Evolutionary conservation across 2,888 invertebrate species (phyloP).

Genomic region (Hedya salicella): DNA sequence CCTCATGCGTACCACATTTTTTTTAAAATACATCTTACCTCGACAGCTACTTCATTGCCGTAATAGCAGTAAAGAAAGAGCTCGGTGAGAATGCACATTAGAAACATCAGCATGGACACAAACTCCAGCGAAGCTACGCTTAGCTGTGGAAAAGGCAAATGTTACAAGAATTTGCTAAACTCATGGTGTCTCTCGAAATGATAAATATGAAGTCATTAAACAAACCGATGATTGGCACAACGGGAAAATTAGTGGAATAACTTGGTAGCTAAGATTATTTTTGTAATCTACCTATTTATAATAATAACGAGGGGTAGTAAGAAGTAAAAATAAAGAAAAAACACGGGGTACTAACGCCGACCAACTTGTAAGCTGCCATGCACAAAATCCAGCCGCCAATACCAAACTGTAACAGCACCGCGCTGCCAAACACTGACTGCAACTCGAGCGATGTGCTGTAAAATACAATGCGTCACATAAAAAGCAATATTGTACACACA

Average conservation of each 20-base stretch:
- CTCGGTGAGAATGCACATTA: conserved; percentile 82
- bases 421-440: conserved; percentile 68
- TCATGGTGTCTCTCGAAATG: too few relatives aligned
- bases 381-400: conserved; percentile 79
- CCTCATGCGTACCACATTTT: too few relatives aligned
- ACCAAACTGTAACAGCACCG: conserved; percentile 72
- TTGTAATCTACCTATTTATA: too few relatives aligned
- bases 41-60: conserved; percentile 83
- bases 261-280: too few relatives aligned
- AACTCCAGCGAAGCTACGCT: conserved; percentile 73
- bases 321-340: too few relatives aligned
- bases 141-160: conserved; percentile 54
- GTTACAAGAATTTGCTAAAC: conserved; percentile 15
- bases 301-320: too few relatives aligned
- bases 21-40: too few relatives aligned
- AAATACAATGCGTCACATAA: background rate
- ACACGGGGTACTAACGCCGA: conserved; percentile 71
- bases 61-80: conserved; percentile 84
- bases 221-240: too few relatives aligned
- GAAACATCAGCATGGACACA: conserved; percentile 81
- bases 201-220: too few relatives aligned
- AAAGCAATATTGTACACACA: too few relatives aligned
- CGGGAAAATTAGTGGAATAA: too few relatives aligned
- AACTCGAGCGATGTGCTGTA: conserved; percentile 60
- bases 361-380: conserved; percentile 76